Base-by-base conservation (phyloP, 2,797 vertebrate genomes). In the Arnoldichthys spilopterus region DNA sequence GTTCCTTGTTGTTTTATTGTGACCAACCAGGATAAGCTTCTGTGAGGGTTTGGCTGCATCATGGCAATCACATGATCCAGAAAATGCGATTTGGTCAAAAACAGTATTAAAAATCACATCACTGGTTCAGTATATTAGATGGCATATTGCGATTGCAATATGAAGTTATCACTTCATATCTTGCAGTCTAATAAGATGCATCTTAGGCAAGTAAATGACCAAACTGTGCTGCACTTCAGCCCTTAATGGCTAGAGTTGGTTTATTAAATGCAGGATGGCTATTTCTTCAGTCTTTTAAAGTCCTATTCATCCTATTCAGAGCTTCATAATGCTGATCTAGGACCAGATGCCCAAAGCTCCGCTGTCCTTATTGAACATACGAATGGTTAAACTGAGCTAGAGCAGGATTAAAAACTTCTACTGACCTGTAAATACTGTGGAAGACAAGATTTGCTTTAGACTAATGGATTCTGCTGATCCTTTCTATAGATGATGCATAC, bases 401-500 rank as follows among this genome's bases (percentile, higher is more conserved):
- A 34, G 24, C 62, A 73, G 74, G 59, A 26, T 67, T 61, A 9
- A 56, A 7, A 51, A 59, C 49, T 58, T 63, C 18, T 54, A 76
- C 61, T 66, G 53, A 76, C 20, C 24, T 62, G 34, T 30, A 43
- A 47, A 13, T 53, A 22, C 16, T 53, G 11, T 7, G 61, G 62
- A 47, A 54, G 30, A 56, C 32, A n/a, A 54, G 74, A 62, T 45
- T 75, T 76, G 74, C 37, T 51, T 74, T 43, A 76, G 74, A 67
- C 51, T 28, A 49, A 62, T 62, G 59, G 59, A 74, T 49, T 30
- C 59, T 62, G 58, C 45, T 61, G 59, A 62, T 71, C 18, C 30
- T 12, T n/a, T 40, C 45, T 51, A 56, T 69, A 64, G 43, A 74
- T 61, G 62, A 71, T 75, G 61, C 76, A 62, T 69, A 79, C 69